Evolutionary conservation across 2,888 invertebrate species (phyloP).

Genomic region (Epinotia demarniana): DNA sequence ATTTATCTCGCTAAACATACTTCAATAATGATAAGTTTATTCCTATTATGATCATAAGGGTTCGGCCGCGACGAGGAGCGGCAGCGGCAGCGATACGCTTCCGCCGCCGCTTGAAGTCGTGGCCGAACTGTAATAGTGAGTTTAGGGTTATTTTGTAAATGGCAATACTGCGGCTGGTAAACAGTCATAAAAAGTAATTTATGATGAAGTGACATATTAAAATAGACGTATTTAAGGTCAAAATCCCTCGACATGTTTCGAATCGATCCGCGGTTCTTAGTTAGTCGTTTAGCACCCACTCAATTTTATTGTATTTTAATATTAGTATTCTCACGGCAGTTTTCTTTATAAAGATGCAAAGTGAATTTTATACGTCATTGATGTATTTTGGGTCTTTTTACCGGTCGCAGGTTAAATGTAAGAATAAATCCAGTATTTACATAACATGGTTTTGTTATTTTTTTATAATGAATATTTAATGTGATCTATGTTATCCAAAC

Average conservation of each 20-base stretch:
- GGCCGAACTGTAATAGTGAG: constrained; percentile 5
- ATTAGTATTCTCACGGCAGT: no score
- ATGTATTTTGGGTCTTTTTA: neutral
- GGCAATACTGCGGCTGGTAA: constrained; percentile 13
- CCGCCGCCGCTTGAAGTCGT: no score
- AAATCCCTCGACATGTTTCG: no score
- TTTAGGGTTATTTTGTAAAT: constrained; percentile 22
- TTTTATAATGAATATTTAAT: constrained; percentile 47
- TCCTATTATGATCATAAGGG: constrained; percentile 26
- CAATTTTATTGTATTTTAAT: no score
- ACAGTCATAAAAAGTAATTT: neutral
- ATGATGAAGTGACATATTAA: no score
- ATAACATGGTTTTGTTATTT: constrained; percentile 49
- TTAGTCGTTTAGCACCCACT: no score
- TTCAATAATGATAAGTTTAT: constrained; percentile 6
- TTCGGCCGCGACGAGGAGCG: no score
- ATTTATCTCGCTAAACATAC: neutral
- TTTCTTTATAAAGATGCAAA: neutral
- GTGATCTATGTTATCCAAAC: constrained; percentile 40
- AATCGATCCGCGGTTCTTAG: no score
- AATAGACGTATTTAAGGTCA: no score
- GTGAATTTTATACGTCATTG: neutral
- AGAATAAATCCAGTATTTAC: constrained; percentile 46
- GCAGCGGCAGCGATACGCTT: no score
- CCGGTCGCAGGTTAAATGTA: constrained; percentile 4